Evolutionary conservation across 2,113 vertebrate species (phyloP), one percentile per base, ranked within the genome.

Genomic region (Calidris pugnax): DNA sequence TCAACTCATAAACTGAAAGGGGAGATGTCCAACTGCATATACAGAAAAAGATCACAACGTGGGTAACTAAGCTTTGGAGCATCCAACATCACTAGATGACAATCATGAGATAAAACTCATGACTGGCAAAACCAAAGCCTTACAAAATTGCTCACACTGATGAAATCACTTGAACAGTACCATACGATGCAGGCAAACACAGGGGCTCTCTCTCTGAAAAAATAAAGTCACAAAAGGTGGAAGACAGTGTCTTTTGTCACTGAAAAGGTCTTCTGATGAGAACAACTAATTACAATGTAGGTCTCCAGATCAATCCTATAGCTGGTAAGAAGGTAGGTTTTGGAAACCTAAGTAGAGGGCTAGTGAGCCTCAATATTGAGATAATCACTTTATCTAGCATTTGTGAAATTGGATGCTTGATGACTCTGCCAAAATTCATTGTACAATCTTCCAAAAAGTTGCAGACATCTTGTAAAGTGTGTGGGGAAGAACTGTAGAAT

Each of bases 21-120:
- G 16, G 7, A 4, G 2, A 13, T 0, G 0, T 27, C 20, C 48
- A 24, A 74, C 68, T 60, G 30, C 3, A 3, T 28, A 20, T 8
- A 28, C 10, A 12, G 41, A 27, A 26, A 22, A 71, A 35, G 3
- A 51, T 13, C 26, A 66, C 33, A 37, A 35, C 2, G 32, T 15
- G 21, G 37, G 2, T 77, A 48, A 69, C 28, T 43, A 28, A 56
- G 27, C 32, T 71, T 51, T 71, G 50, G 50, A 77, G 16, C 15
- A 72, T n/a, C 28, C 71, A 72, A 3, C 20, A 47, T 32, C 43
- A 37, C 63, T 21, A 27, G 33, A 47, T 19, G 33, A 30, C 50
- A 43, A 27, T 17, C 16, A 0, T 16, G 62, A 81, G 21, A 74
- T 8, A 68, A 74, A 62, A 47, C 8, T 41, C 39, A 48, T 0